A percentile compares a stretch with the other conserved stretches of the same genome.
Evolutionary conservation across 1,140 invertebrate species (phyloP).

Genomic region (Chionoecetes opilio): DNA sequence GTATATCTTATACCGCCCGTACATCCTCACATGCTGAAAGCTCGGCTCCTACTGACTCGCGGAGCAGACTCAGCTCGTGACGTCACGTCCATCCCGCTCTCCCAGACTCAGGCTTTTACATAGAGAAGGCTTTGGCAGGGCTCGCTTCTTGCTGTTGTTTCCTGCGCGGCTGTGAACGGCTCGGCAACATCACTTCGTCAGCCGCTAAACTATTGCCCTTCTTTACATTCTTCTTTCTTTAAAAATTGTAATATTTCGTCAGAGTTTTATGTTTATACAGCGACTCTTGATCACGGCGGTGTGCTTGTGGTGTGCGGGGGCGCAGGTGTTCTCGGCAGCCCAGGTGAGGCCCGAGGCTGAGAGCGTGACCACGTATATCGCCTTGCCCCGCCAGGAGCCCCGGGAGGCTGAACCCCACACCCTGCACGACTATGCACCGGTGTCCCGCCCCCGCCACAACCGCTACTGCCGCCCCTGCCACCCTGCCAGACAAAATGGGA

Average conservation of each 20-base stretch:
- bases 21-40: no score
- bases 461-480: no score
- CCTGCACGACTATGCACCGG: neutral
- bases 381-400: neutral
- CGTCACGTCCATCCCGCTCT: no score
- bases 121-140: no score
- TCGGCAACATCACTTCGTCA: no score
- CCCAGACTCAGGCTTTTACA: no score
- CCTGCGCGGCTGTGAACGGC: neutral
- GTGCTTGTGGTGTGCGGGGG: neutral
- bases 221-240: neutral
- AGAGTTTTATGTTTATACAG: neutral
- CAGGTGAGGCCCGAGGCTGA: neutral
- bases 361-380: neutral
- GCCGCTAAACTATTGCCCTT: neutral
- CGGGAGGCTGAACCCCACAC: neutral
- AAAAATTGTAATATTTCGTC: neutral
- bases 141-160: no score
- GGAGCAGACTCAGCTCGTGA: no score
- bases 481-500: no score
- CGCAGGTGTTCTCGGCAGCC: neutral
- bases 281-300: neutral
- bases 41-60: no score
- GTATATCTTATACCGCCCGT: no score
- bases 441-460: no score